Percentiles rank a stretch among this genome's conserved stretches.
phyloP scores from a whole-genome alignment of 2,888 invertebrate genomes.

The Callyntrura sp. region DNA sequence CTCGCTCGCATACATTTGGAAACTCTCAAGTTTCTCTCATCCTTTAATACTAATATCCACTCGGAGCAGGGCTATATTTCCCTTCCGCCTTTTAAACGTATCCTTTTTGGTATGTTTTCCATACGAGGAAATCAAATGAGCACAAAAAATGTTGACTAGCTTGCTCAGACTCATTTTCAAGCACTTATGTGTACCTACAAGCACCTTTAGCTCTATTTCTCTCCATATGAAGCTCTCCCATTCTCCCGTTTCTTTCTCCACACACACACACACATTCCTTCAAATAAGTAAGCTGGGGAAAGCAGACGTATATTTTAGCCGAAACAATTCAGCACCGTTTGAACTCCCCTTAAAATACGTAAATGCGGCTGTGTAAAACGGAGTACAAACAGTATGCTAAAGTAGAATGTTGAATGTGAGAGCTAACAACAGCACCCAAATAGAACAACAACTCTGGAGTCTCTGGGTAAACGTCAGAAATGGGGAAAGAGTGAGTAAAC shows the following conservation, averaged over 20 bases:
- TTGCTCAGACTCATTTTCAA: not conserved
- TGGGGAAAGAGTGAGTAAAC: conserved; percentile 20
- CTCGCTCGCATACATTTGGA: not conserved
- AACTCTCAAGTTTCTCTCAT: conserved; percentile 6
- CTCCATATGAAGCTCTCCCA: not conserved
- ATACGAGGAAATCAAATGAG: too few relatives aligned
- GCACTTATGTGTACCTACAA: not conserved
- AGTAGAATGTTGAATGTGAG: not conserved
- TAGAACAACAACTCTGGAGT: not conserved
- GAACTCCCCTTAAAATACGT: not conserved
- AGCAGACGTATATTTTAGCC: not conserved
- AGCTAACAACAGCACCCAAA: not conserved
- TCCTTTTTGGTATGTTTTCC: too few relatives aligned
- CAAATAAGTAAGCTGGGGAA: too few relatives aligned
- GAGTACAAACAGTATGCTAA: not conserved
- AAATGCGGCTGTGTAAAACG: not conserved
- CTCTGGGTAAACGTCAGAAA: not conserved
- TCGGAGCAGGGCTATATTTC: too few relatives aligned
- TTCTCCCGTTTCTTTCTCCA: not conserved
- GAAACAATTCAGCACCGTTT: not conserved
- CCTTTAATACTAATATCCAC: not conserved
- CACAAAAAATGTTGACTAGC: too few relatives aligned
- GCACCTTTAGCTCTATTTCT: not conserved
- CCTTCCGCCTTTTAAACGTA: too few relatives aligned
- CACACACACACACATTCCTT: too few relatives aligned